These are phyloP conservation scores for Pavo muticus DNA, from an alignment of 2,113 vertebrate species.

Conservation along the genomic window DNA sequence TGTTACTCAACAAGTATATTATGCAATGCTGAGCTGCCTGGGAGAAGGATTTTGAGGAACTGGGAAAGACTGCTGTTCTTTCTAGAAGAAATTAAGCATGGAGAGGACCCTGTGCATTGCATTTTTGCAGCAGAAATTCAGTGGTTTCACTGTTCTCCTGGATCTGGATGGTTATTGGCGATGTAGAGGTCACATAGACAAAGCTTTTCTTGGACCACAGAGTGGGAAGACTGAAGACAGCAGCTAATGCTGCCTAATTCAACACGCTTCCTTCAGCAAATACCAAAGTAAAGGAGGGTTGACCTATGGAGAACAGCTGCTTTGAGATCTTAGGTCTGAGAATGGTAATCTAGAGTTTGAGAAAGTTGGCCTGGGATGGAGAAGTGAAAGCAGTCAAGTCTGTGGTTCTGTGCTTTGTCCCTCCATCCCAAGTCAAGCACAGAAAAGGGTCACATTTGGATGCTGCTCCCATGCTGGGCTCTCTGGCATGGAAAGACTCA, in stretches of 20 bases:
- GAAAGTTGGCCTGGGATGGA: neutral
- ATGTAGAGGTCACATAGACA: fast-evolving
- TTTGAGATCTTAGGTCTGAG: neutral
- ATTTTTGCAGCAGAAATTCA: neutral
- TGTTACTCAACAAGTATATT: neutral
- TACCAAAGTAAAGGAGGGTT: neutral
- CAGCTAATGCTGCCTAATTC: neutral
- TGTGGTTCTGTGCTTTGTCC: fast-evolving
- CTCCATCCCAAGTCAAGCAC: neutral
- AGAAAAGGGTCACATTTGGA: neutral
- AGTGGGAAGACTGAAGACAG: neutral
- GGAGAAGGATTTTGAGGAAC: neutral
- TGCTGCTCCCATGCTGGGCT: neutral
- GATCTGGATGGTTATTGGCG: neutral
- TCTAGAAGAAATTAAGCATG: neutral
- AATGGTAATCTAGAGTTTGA: neutral
- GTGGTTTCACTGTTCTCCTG: neutral
- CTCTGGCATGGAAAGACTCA: neutral
- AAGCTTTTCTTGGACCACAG: neutral
- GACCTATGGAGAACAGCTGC: neutral
- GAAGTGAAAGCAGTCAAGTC: neutral
- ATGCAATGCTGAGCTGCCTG: neutral
- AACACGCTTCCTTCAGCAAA: neutral
- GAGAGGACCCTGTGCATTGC: neutral
- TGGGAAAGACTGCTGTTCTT: neutral